Base-by-base conservation (phyloP, 2,113 vertebrate genomes). In the Oreocharis arfaki region DNA sequence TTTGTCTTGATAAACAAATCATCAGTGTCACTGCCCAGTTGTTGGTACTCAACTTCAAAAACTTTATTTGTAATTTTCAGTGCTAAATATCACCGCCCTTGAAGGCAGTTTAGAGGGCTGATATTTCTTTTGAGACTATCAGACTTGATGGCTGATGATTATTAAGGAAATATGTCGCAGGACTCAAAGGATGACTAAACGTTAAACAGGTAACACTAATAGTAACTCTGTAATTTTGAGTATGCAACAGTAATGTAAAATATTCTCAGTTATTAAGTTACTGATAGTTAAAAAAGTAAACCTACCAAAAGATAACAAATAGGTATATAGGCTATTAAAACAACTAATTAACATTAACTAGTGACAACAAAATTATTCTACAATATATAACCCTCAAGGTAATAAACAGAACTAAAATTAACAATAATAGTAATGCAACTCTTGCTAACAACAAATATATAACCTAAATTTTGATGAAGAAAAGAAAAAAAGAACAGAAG, bases 221-320 rank as follows among this genome's bases (percentile, higher is more conserved):
- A 99, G 98, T 98, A 99, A 99, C 98, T 98, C 97, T 98, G 97
- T 98, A 99, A 99, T 99, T 98, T 99, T 99, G 98, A 98, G 96
- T 99, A 98, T 99, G 98, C 97, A 98, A 97, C 97, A 98, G 98
- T 98, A 98, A 98, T 99, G 97, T 98, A 98, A 99, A 99, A 99
- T 99, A 97, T 98, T 98, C 98, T 97, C 97, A 98, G 96, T 98
- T 98, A 98, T 98, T 98, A 99, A 99, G 98, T 98, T 99, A 99
- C 98, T 98, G 98, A 98, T 99, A 99, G 99, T 99, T 99, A 99
- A 99, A 99, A 99, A 99, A 99, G 99, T 99, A 99, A 99, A 99
- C 99, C 99, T 99, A 97, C 98, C 98, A 98, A 98, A 98, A 97
- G 96, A 98, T 99, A 99, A 99, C 98, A 98, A 98, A 98, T 99